Evolutionary conservation across 2,113 vertebrate genomes (phyloP), one percentile per base, ranked within the genome.

Genomic region (Carlito syrichta): DNA sequence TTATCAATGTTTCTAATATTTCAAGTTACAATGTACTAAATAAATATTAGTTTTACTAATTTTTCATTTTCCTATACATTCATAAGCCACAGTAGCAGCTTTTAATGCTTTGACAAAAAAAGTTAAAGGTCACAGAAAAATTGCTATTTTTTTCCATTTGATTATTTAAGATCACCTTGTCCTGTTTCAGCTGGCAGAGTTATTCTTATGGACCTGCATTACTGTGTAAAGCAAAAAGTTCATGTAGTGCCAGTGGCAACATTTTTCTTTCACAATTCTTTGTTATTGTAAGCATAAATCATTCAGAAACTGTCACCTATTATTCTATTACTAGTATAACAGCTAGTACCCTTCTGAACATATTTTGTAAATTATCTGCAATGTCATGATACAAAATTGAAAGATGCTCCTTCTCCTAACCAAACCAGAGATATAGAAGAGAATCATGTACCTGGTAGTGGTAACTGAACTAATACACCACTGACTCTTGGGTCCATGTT

Each of bases 391-490:
- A n/a, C 2, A 45, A 63, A 63, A 25, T 16, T 83, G 56, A 78
- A 88, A 45, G 23, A 50, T 56, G 63, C 20, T 69, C 20, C 91
- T 93, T 56, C 5, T 63, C 43, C 60, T 89, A 91, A 10, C 0
- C 27, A 48, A 25, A 9, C 5, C 6, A 68, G 6, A 52, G 40
- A 9, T 0, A 14, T 1, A 94, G 45, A 88, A 97, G 35, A 60
- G 0, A 1, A 56, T 50, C 63, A 90, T 81, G 62, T 97, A 99
- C 99, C 99, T 98, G 99, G 99, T 19, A 99, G 99, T 92, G 99
- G 99, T 45, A 99, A 98, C 97, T 99, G 99, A 97, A 99, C 99
- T 95, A 99, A 98, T 94, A 99, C 97, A 38, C 99, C 99, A 96
- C 99, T 99, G 97, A 99, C 99, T 98, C 97, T 98, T 90, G 99